A percentile compares a stretch with the other conserved stretches of the same genome.
Conservation (phyloP, 2,888 invertebrate species). For the Tineola bisselliella region DNA sequence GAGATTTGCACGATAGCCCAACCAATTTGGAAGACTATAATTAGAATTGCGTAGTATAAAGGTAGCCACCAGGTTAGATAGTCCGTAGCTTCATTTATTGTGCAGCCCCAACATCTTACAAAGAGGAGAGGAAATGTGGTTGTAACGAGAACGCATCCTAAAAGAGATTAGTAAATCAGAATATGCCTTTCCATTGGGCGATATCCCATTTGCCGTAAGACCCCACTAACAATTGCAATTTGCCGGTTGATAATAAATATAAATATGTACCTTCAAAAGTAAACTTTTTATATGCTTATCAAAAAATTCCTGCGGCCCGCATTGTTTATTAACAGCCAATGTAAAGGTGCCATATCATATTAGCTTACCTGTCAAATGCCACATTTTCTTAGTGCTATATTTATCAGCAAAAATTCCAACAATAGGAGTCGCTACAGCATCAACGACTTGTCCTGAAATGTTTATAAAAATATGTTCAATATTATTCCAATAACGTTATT, state of each 20-base stretch:
- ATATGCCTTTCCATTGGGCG: too few species aligned
- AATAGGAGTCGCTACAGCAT: slow-evolving; percentile 86
- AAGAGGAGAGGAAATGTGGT: slow-evolving; percentile 83
- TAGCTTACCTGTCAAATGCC: slow-evolving; percentile 83
- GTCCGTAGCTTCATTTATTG: slow-evolving; percentile 27
- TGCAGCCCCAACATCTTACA: slow-evolving; percentile 72
- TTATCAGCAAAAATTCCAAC: slow-evolving; percentile 85
- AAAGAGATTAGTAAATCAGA: too few species aligned
- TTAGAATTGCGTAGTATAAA: slow-evolving; percentile 66
- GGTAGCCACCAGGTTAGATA: slow-evolving; percentile 63
- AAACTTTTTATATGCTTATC: too few species aligned
- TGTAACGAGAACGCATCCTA: slow-evolving; percentile 74
- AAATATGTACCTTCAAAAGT: too few species aligned
- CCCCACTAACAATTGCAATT: too few species aligned
- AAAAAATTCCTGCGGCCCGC: too few species aligned
- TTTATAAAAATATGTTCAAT: neutral
- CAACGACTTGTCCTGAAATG: slow-evolving; percentile 79
- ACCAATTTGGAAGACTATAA: slow-evolving; percentile 87
- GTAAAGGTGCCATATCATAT: too few species aligned
- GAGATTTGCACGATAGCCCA: slow-evolving; percentile 96
- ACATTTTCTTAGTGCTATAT: slow-evolving; percentile 79
- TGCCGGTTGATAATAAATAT: too few species aligned
- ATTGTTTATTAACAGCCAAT: too few species aligned
- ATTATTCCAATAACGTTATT: too few species aligned
- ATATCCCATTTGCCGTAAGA: too few species aligned